Evolutionary conservation across 2,888 invertebrate genomes (phyloP).

Genomic region (Nebria brevicollis): DNA sequence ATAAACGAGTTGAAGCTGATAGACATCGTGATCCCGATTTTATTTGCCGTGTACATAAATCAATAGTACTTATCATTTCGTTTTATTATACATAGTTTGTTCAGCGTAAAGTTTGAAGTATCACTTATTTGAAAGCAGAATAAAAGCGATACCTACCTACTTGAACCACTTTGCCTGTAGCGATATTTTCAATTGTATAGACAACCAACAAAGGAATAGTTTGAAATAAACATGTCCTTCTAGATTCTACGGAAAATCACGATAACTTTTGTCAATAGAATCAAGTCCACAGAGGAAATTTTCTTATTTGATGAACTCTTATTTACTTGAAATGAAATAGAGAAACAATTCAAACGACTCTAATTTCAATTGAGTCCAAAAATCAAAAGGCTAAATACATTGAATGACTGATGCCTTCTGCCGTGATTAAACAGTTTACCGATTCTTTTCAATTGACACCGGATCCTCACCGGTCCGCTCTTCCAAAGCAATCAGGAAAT

Average conservation of each 20-base stretch:
- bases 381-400: not conserved
- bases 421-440: not conserved
- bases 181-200: not conserved
- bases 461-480: not conserved
- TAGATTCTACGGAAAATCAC: not conserved
- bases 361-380: not conserved
- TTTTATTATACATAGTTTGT: not conserved
- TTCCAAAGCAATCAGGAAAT: not conserved
- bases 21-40: not conserved
- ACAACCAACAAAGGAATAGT: not conserved
- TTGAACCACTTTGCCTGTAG: not conserved
- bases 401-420: not conserved
- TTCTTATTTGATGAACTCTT: not conserved
- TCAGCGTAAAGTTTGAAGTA: slow-evolving; percentile 1
- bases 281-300: not conserved
- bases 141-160: not conserved
- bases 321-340: not conserved
- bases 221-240: not conserved
- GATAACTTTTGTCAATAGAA: not conserved
- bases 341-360: not conserved
- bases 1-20: not conserved
- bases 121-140: not conserved
- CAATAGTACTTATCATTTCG: not conserved
- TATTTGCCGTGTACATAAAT: not conserved
- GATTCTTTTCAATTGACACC: not conserved